Evolutionary conservation across 1,140 invertebrate species (phyloP), one percentile per base, ranked within the genome.

Genomic region (Musca domestica): DNA sequence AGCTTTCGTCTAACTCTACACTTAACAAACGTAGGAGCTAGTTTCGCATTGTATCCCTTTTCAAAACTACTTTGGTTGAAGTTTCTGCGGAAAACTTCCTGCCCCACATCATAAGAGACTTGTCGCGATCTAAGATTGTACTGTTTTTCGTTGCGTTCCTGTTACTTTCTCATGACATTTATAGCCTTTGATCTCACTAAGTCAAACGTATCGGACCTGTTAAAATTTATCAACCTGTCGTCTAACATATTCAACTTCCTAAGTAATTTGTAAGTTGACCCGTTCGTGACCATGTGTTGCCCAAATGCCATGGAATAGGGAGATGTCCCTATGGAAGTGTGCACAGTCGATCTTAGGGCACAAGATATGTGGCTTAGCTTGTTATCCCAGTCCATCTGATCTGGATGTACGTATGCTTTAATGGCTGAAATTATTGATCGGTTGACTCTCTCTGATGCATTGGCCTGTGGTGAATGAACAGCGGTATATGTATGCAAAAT

Each of bases 371-470:
- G 10, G 10, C 25, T 20, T 3, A 67, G 23, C 7, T 67, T 7
- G 3, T 54, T 27, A 41, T 67, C 65, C 65, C 65, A 67, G 20
- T 67, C 20, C 14, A 17, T 30, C 20, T 67, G 51, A 23, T 67
- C 51, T 27, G 3, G 9, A 23, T 47, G 54, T 2, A 67, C 14
- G n/a, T 67, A 67, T 9, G 66, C 22, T 54, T 49, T 27, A 30
- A 66, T 17, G 19, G 65, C 65, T 6, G 48, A 20, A 54, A 30
- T 10, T 17, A 66, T 47, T 19, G 63, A 64, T 15, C 61, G 47
- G 54, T 41, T 69, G 46, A 69, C 52, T n/a, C 65, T 27, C 61
- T 70, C 65, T 2, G 65, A 64, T 7, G 64, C 58, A 20, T 64
- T 70, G 6, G 58, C 46, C 54, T 70, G 69, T 3, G 66, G 58